These are phyloP conservation scores for Dallia pectoralis DNA, from an alignment of 2,797 vertebrate species.

Conservation along the genomic window DNA sequence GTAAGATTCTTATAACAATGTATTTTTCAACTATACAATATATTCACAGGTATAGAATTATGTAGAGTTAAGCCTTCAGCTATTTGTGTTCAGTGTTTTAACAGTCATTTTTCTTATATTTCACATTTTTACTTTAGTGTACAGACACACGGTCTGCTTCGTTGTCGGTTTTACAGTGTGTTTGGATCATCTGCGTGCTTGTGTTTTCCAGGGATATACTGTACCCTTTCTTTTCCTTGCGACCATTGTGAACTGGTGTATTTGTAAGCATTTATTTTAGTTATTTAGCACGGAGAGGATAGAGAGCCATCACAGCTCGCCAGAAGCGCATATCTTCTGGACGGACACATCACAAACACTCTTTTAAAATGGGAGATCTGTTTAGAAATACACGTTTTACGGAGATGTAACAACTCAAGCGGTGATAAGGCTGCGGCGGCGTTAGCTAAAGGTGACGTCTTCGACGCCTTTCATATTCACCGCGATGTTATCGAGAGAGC, in stretches of 20 bases:
- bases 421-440: background rate
- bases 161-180: slow-evolving; percentile 68
- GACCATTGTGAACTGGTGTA: slow-evolving; percentile 60
- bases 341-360: slow-evolving; percentile 12
- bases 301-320: slow-evolving; percentile 57
- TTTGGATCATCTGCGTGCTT: slow-evolving; percentile 65
- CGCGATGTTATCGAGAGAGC: background rate
- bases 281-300: slow-evolving; percentile 56
- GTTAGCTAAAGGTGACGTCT: background rate
- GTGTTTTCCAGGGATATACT: slow-evolving; percentile 59
- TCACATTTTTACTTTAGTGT: slow-evolving; percentile 73
- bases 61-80: slow-evolving; percentile 62
- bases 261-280: slow-evolving; percentile 55
- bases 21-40: slow-evolving; percentile 67
- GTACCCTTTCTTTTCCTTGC: slow-evolving; percentile 51
- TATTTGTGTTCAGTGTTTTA: slow-evolving; percentile 72
- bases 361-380: slow-evolving; percentile 10
- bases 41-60: slow-evolving; percentile 55
- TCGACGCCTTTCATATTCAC: background rate
- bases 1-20: slow-evolving; percentile 41
- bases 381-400: slow-evolving; percentile 7
- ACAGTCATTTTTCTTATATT: slow-evolving; percentile 62
- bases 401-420: background rate
- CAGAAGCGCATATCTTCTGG: slow-evolving; percentile 35
- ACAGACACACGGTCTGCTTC: slow-evolving; percentile 72